Conservation (phyloP, 2,797 vertebrate species). For the Lates japonicus region DNA sequence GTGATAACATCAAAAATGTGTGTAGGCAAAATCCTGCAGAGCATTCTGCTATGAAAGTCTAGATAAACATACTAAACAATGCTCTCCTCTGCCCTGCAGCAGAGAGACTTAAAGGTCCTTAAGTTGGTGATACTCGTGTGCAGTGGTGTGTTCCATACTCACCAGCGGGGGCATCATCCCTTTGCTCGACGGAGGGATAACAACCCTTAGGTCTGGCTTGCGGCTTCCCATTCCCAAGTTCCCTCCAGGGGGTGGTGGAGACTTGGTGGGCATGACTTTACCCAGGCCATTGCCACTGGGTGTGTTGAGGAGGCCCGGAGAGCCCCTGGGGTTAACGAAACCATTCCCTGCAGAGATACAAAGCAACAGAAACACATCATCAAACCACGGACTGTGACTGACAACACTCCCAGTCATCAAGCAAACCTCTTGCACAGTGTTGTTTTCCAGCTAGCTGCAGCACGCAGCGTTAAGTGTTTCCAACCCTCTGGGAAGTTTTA, state of each 20-base stretch:
- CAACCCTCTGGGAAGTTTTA: slow-evolving; percentile 89
- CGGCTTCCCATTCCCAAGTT: slow-evolving; percentile 94
- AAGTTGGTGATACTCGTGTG: slow-evolving; percentile 55
- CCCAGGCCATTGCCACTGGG: slow-evolving; percentile 94
- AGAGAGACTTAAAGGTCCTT: slow-evolving; percentile 54
- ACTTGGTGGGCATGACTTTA: slow-evolving; percentile 98
- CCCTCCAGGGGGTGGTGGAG: slow-evolving; percentile 95
- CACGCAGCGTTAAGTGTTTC: slow-evolving; percentile 85
- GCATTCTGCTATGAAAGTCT: slow-evolving; percentile 31
- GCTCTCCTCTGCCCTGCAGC: slow-evolving; percentile 54
- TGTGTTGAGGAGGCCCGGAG: slow-evolving; percentile 92
- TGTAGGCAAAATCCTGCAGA: slow-evolving; percentile 43
- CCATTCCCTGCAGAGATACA: slow-evolving; percentile 93
- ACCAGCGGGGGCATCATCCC: slow-evolving; percentile 99
- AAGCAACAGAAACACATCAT: slow-evolving; percentile 80
- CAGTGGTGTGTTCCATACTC: slow-evolving; percentile 79
- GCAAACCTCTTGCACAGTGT: slow-evolving; percentile 70
- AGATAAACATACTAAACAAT: slow-evolving; percentile 40
- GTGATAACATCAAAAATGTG: slow-evolving; percentile 46
- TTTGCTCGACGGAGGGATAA: slow-evolving; percentile 98
- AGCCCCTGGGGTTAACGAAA: slow-evolving; percentile 96
- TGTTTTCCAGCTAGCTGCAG: slow-evolving; percentile 77
- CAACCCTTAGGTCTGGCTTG: slow-evolving; percentile 97
- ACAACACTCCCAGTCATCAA: slow-evolving; percentile 81
- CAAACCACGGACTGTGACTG: slow-evolving; percentile 80